Conservation (phyloP, 2,888 invertebrate species). For the Sinopyrophorus schimmeli region DNA sequence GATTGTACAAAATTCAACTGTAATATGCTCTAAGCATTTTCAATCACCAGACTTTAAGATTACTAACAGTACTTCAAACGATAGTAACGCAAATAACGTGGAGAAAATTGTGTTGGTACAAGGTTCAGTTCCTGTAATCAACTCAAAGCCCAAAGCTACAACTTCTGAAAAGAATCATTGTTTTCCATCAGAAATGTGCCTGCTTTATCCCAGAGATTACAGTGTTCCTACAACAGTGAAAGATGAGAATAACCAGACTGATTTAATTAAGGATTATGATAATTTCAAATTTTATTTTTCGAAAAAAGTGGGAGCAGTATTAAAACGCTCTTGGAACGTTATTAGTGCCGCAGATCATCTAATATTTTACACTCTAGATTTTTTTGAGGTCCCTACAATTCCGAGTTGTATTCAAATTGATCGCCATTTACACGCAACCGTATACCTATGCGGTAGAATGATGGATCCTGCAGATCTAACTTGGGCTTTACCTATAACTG, state of each 20-base stretch:
- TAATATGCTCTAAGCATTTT: conserved; percentile 24
- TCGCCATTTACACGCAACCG: conserved; percentile 5
- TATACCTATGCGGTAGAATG: conserved; percentile 21
- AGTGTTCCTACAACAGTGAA: conserved; percentile 18
- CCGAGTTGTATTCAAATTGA: conserved; percentile 21
- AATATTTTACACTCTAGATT: conserved; percentile 22
- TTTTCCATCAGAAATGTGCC: conserved; percentile 12
- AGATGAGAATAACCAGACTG: conserved; percentile 13
- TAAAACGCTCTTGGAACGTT: conserved; percentile 17
- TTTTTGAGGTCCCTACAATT: conserved; percentile 22
- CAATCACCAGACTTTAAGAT: conserved; percentile 1
- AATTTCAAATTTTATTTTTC: conserved; percentile 16
- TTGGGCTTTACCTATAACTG: conserved; percentile 24
- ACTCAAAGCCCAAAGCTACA: background rate
- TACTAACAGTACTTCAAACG: no score
- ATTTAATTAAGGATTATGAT: conserved; percentile 26
- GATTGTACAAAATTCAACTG: conserved; percentile 17
- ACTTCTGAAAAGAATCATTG: no score
- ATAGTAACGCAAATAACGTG: background rate
- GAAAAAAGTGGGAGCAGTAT: background rate
- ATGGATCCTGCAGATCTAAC: conserved; percentile 31
- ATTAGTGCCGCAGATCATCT: background rate
- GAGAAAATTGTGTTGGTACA: background rate
- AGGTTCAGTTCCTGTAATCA: background rate
- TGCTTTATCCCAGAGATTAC: conserved; percentile 11